Evolutionary conservation across 2,797 vertebrate species (phyloP).

Genomic region (Iguana delicatissima): DNA sequence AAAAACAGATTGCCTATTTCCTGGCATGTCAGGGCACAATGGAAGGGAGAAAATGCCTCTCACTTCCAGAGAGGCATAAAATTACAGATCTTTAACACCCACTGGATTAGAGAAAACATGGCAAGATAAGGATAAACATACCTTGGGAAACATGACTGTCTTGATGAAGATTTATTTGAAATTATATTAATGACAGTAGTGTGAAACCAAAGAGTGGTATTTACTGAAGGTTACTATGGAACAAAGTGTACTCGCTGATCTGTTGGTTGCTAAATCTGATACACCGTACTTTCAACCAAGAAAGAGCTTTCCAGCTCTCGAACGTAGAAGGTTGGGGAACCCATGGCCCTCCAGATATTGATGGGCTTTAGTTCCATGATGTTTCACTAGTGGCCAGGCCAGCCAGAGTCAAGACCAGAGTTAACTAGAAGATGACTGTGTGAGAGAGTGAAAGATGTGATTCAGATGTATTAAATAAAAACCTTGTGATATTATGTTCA

Average conservation of each 20-base stretch:
- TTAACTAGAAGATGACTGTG: too few relatives aligned
- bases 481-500: too few relatives aligned
- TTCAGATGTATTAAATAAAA: too few relatives aligned
- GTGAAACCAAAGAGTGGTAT: not conserved
- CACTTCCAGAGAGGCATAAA: not conserved
- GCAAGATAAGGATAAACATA: not conserved
- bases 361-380: not conserved
- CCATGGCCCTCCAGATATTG: not conserved
- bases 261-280: not conserved
- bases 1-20: not conserved
- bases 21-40: not conserved
- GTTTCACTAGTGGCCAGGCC: not conserved
- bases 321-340: not conserved
- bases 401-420: too few relatives aligned
- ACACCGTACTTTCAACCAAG: not conserved
- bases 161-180: not conserved
- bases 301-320: not conserved
- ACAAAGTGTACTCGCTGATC: not conserved
- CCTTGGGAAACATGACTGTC: not conserved
- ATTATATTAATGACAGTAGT: too few relatives aligned
- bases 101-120: not conserved
- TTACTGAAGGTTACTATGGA: not conserved
- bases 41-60: not conserved
- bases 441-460: too few relatives aligned
- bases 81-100: not conserved